phyloP scores from a whole-genome alignment of 2,113 vertebrate genomes.

The Oryzias curvinotus region DNA sequence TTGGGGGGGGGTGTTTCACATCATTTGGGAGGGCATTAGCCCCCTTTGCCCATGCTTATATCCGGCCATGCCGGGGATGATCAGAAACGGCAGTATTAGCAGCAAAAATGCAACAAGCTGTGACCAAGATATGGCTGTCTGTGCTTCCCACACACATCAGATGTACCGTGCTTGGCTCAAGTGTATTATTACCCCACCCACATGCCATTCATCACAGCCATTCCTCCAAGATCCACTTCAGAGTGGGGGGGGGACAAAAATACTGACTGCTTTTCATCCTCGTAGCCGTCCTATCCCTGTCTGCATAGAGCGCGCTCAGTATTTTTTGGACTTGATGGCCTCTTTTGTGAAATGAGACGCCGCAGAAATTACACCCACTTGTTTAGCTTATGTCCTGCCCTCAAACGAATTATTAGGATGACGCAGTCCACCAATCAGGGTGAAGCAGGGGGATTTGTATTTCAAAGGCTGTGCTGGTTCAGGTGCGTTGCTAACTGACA shows the following conservation, averaged over 20 bases:
- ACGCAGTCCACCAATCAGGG: conserved; percentile 55
- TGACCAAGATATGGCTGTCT: too few relatives aligned
- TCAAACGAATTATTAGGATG: conserved; percentile 45
- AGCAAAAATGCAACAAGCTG: too few relatives aligned
- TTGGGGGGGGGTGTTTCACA: too few relatives aligned
- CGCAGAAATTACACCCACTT: conserved; percentile 27
- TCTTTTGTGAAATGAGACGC: conserved; percentile 31
- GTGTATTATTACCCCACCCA: conserved; percentile 19
- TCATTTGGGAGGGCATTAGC: too few relatives aligned
- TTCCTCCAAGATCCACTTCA: conserved; percentile 31
- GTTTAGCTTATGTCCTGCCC: conserved; percentile 37
- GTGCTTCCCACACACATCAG: too few relatives aligned
- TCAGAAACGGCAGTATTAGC: too few relatives aligned
- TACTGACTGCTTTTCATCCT: conserved; percentile 48
- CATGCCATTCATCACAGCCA: conserved; percentile 26
- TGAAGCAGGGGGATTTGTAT: conserved; percentile 70
- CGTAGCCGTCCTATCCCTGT: conserved; percentile 23
- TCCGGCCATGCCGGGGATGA: too few relatives aligned
- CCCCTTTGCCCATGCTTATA: too few relatives aligned
- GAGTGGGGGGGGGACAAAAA: conserved; percentile 35
- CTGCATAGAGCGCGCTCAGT: conserved; percentile 24
- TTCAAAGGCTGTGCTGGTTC: conserved; percentile 71
- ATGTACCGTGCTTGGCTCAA: conserved; percentile 1
- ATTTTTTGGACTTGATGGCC: conserved; percentile 28
- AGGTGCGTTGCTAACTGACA: conserved; percentile 68